phyloP scores from a whole-genome alignment of 2,888 invertebrate species.

The Scaptomyza cyrtandrae region DNA sequence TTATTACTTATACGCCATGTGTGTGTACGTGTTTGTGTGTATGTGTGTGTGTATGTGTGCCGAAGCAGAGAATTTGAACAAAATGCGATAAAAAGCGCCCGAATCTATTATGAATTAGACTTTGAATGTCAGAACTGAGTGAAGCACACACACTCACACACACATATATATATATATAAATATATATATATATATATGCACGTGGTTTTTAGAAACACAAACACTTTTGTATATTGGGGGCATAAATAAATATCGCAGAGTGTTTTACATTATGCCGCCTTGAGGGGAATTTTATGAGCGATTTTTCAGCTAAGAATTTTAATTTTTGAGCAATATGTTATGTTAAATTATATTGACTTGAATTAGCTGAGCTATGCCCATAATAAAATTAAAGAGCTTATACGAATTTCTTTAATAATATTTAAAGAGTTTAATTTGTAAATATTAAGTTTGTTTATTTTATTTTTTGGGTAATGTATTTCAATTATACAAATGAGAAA shows the following conservation, averaged over 20 bases:
- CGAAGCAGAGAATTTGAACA: slow-evolving; percentile 26
- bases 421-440: no score
- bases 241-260: slow-evolving; percentile 68
- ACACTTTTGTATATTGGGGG: slow-evolving; percentile 27
- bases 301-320: slow-evolving; percentile 45
- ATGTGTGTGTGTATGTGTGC: slow-evolving; percentile 54
- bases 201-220: slow-evolving; percentile 17
- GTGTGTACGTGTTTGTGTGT: slow-evolving; percentile 54
- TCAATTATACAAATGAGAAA: no score
- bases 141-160: slow-evolving; percentile 32
- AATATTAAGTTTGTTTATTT: no score
- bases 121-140: slow-evolving; percentile 68
- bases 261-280: slow-evolving; percentile 65
- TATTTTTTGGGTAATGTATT: no score
- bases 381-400: no score
- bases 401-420: no score
- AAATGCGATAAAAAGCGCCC: slow-evolving; percentile 48
- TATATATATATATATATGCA: background rate
- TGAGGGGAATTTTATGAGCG: slow-evolving; percentile 57
- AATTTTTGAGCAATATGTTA: slow-evolving; percentile 45
- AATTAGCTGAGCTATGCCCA: no score
- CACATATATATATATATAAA: background rate
- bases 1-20: slow-evolving; percentile 79
- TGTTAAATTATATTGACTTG: slow-evolving; percentile 2
- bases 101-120: slow-evolving; percentile 81